Evolutionary conservation across 2,888 invertebrate species (phyloP), one percentile per base, ranked within the genome.

Genomic region (Cephus runcator): DNA sequence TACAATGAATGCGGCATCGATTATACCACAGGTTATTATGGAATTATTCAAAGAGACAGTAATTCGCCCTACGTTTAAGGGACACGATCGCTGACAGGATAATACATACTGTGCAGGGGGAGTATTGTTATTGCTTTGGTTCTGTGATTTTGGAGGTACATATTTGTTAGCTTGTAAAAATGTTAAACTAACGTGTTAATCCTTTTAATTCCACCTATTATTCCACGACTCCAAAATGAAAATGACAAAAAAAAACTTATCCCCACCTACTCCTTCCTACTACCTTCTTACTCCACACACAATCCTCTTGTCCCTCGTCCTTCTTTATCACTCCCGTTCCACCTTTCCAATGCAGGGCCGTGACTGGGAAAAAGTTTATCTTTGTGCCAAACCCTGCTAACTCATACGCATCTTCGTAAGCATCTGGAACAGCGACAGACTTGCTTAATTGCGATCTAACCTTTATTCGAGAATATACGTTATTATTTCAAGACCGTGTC

Each of bases 91-190:
- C 84, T 88, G 87, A 85, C 87, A 87, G 85, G 86, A 89, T 87
- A 87, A 89, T 85, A 87, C 86, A 86, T 84, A 71, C 31, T 82
- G 84, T 81, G 83, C 85, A 73, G 76, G 85, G 85, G 85, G 85
- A 89, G 87, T 87, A 88, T 88, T 87, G 87, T 89, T 89, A 88
- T 90, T 87, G 88, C 88, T 91, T 91, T 91, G 89, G 90, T 91
- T 91, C 90, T 90, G 90, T 91, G 90, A 91, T 91, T 91, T 90
- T 86, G 88, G 88, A 88, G 89, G 88, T 89, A 90, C 86, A 88
- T 89, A 90, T 91, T 91, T 88, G 88, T 89, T 91, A 91, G 88
- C 88, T 88, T 91, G 89, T 90, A 90, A 88, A 86, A 86, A 77
- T 86, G 86, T 88, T 90, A 88, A 88, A 87, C 86, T 34, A 76